Evolutionary conservation across 2,888 invertebrate genomes (phyloP).

Genomic region (Abrostola triplasia): DNA sequence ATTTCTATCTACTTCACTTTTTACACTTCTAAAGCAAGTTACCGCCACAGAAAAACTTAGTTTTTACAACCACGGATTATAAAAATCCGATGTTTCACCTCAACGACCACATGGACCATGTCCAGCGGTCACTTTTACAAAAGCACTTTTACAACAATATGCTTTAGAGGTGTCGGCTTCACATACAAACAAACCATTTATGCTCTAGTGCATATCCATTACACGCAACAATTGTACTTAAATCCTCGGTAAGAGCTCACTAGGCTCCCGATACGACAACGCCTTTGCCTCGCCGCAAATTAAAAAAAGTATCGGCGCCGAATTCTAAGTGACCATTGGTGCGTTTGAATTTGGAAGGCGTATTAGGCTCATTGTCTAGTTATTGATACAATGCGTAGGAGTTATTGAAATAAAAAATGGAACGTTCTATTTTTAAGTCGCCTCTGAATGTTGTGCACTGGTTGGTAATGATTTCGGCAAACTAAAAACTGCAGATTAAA

Average conservation of each 20-base stretch:
- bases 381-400: constrained; percentile 33
- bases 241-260: constrained; percentile 73
- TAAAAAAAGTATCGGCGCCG: constrained; percentile 67
- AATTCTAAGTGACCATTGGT: constrained; percentile 71
- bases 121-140: constrained; percentile 52
- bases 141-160: constrained; percentile 59
- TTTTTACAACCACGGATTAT: constrained; percentile 36
- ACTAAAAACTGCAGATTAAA: no score
- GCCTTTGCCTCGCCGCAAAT: constrained; percentile 56
- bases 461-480: no score
- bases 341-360: constrained; percentile 66
- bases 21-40: background rate
- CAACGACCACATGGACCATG: constrained; percentile 7
- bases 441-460: no score
- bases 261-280: constrained; percentile 64
- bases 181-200: constrained; percentile 78
- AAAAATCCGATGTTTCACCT: constrained; percentile 36
- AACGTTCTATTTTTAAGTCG: constrained; percentile 7
- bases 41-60: constrained; percentile 14
- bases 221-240: constrained; percentile 75
- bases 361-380: constrained; percentile 41
- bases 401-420: constrained; percentile 36
- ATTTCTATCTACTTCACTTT: no score
- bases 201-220: constrained; percentile 87
- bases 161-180: constrained; percentile 70